Percentiles rank a stretch among this genome's conserved stretches.
Conservation (phyloP, 2,888 invertebrate genomes). For the Mylabris sibirica region DNA sequence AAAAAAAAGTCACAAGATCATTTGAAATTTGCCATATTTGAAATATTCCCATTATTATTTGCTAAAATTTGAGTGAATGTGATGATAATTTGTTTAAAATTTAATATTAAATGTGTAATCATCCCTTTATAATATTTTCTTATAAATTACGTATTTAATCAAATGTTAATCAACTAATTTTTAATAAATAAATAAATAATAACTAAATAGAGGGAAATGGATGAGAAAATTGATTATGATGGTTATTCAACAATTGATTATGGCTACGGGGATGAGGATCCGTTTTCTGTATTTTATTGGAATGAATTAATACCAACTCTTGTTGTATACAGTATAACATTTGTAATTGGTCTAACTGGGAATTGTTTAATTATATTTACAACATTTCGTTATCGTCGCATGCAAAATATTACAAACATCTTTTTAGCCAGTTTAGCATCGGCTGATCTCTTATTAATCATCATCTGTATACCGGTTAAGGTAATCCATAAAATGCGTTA, state of each 20-base stretch:
- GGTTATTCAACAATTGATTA: constrained; percentile 47
- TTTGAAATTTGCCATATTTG: constrained; percentile 14
- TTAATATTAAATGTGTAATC: constrained; percentile 1
- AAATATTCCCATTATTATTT: constrained; percentile 7
- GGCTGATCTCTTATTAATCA: constrained; percentile 73
- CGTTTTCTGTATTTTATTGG: constrained; percentile 63
- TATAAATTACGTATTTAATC: background rate
- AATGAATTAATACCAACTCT: constrained; percentile 66
- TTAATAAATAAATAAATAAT: too few relatives aligned
- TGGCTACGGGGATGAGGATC: constrained; percentile 63
- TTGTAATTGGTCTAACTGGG: constrained; percentile 69
- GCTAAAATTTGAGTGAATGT: constrained; percentile 11
- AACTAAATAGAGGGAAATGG: constrained; percentile 19
- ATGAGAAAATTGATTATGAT: constrained; percentile 31
- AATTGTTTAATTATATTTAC: constrained; percentile 67
- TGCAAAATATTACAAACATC: constrained; percentile 72
- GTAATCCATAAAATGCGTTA: constrained; percentile 57
- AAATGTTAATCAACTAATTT: constrained; percentile 15
- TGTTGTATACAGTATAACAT: constrained; percentile 67
- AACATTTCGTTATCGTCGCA: constrained; percentile 64
- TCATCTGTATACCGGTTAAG: constrained; percentile 77
- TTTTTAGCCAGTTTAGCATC: constrained; percentile 74
- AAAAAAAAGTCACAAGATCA: background rate
- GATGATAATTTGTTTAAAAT: background rate
- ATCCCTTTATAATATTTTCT: background rate